Evolutionary conservation across 2,888 invertebrate species (phyloP).

Genomic region (Dasypogon diadema): DNA sequence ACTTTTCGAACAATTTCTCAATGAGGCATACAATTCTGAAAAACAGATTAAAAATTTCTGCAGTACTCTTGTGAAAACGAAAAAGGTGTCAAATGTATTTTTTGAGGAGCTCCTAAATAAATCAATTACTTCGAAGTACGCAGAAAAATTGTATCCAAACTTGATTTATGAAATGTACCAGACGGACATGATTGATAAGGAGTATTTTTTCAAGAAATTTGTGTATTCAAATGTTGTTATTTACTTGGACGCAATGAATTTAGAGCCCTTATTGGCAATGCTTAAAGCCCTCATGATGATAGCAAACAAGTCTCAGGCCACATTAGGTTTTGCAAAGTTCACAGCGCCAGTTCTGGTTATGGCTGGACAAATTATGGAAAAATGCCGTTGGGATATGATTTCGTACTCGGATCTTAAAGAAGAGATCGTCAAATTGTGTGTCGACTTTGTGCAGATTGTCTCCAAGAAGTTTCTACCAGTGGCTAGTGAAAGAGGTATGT

Average conservation of each 20-base stretch:
- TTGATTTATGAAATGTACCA: constrained; percentile 56
- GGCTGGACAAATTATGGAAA: constrained; percentile 63
- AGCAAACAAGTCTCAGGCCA: constrained; percentile 49
- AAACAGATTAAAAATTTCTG: constrained; percentile 59
- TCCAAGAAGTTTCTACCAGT: constrained; percentile 61
- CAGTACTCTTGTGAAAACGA: constrained; percentile 57
- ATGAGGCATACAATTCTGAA: constrained; percentile 59
- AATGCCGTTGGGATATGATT: constrained; percentile 63
- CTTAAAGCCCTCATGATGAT: constrained; percentile 61
- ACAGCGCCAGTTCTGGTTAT: constrained; percentile 62
- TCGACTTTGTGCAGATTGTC: constrained; percentile 60
- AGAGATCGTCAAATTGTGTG: constrained; percentile 60
- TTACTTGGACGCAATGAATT: constrained; percentile 58
- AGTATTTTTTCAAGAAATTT: constrained; percentile 61
- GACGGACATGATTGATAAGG: constrained; percentile 55
- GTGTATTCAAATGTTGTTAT: constrained; percentile 60
- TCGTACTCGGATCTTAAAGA: constrained; percentile 61
- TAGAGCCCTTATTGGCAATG: constrained; percentile 57
- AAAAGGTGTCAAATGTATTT: constrained; percentile 59
- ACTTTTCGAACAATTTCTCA: constrained; percentile 61
- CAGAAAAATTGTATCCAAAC: constrained; percentile 58
- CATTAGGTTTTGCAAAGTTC: constrained; percentile 60
- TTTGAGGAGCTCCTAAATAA: constrained; percentile 58
- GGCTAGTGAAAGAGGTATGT: constrained; percentile 61
- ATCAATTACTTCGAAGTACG: constrained; percentile 34